These are phyloP conservation scores for Lasiurus borealis DNA, from an alignment of 2,113 vertebrate species.

Conservation along the genomic window DNA sequence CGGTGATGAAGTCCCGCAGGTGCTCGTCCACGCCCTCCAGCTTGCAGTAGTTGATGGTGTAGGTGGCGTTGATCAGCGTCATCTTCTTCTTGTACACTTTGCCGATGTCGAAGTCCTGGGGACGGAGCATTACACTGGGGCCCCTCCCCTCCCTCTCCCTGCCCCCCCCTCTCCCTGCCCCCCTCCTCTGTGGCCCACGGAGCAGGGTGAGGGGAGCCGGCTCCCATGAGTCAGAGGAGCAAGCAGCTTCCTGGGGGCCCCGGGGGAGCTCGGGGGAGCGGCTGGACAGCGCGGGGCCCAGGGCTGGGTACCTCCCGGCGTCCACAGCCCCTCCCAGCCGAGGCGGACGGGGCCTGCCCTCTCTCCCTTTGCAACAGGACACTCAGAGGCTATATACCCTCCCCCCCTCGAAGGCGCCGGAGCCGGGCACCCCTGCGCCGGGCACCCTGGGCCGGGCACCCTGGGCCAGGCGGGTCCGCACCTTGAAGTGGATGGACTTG, in stretches of 20 bases:
- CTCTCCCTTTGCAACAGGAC: fast-evolving
- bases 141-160: no score
- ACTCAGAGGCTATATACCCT: background rate
- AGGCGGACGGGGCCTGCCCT: background rate
- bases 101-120: slow-evolving; percentile 95
- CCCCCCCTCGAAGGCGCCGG: background rate
- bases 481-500: slow-evolving; percentile 89
- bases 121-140: background rate
- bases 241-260: background rate
- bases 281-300: background rate
- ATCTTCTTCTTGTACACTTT: slow-evolving; percentile 93
- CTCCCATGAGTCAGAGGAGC: fast-evolving
- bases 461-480: no score
- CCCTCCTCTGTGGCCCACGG: background rate
- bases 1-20: slow-evolving; percentile 89
- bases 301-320: background rate
- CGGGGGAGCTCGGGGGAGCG: fast-evolving
- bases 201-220: background rate
- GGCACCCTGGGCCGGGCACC: no score
- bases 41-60: slow-evolving; percentile 90
- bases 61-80: slow-evolving; percentile 91
- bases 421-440: no score
- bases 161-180: no score
- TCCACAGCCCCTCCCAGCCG: background rate
- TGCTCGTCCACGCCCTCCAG: slow-evolving; percentile 88